Percentiles rank a stretch among this genome's conserved stretches.
These are phyloP conservation scores for Eurypyga helias DNA, from an alignment of 2,113 vertebrate genomes.

Conservation along the genomic window DNA sequence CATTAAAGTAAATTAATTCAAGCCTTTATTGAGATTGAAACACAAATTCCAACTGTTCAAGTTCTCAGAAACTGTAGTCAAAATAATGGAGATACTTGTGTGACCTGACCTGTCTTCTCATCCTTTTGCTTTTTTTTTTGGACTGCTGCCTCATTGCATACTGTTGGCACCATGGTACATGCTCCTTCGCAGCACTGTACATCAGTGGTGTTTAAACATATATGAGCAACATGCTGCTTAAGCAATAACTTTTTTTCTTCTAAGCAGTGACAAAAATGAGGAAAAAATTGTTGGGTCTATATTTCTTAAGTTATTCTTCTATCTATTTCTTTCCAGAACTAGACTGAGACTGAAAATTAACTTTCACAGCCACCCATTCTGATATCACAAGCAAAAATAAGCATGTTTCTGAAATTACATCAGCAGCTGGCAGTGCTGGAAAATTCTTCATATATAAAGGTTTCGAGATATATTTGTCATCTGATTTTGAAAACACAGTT, in stretches of 20 bases:
- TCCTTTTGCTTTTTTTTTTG: neutral
- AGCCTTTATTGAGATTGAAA: neutral
- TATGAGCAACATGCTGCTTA: neutral
- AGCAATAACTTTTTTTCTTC: neutral
- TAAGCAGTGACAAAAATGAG: neutral
- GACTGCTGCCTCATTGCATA: neutral
- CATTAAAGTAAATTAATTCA: neutral
- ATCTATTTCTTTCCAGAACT: neutral
- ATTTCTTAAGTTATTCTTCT: neutral
- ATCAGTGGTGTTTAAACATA: neutral
- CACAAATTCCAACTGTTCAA: neutral
- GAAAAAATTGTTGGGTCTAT: fast-evolving
- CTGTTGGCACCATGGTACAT: neutral
- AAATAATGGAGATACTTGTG: neutral
- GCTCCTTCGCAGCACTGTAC: neutral
- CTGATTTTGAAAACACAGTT: neutral
- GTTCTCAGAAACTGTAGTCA: neutral
- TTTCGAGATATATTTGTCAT: neutral
- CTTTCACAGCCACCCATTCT: neutral
- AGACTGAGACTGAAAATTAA: neutral
- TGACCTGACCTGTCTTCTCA: neutral
- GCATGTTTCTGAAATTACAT: neutral
- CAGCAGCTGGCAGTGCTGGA: neutral
- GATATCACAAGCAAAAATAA: neutral
- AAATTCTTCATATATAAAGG: neutral